Conservation (phyloP, 2,113 vertebrate species). For the Nymphicus hollandicus region DNA sequence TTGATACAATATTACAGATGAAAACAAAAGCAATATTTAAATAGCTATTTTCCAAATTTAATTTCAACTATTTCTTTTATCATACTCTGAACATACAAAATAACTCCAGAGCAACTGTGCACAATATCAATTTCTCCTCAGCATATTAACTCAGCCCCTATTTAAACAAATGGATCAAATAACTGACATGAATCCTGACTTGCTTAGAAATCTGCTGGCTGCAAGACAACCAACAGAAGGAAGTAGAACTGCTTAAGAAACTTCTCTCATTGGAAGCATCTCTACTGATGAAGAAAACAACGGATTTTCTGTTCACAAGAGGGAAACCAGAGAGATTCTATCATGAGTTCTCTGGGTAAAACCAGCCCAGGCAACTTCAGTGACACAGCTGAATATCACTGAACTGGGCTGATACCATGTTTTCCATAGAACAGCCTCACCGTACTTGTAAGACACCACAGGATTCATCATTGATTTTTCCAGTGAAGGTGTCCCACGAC, state of each 20-base stretch:
- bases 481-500: neutral
- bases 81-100: accelerated
- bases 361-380: neutral
- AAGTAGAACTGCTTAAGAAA: neutral
- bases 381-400: neutral
- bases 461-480: neutral
- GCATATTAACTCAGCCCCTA: neutral
- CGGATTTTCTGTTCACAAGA: neutral
- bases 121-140: neutral
- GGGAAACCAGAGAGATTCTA: neutral
- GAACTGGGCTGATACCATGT: neutral
- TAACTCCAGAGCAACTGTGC: neutral
- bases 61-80: neutral
- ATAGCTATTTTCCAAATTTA: neutral
- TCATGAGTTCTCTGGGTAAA: neutral
- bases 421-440: neutral
- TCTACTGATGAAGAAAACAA: neutral
- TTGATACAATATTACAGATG: neutral
- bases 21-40: conserved; percentile 10
- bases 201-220: neutral
- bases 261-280: neutral
- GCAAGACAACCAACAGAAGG: neutral
- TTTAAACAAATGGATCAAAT: neutral
- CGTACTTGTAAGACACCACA: accelerated
- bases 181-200: neutral